Conservation (phyloP, 2,113 vertebrate genomes). For the Phyllostomus hastatus region DNA sequence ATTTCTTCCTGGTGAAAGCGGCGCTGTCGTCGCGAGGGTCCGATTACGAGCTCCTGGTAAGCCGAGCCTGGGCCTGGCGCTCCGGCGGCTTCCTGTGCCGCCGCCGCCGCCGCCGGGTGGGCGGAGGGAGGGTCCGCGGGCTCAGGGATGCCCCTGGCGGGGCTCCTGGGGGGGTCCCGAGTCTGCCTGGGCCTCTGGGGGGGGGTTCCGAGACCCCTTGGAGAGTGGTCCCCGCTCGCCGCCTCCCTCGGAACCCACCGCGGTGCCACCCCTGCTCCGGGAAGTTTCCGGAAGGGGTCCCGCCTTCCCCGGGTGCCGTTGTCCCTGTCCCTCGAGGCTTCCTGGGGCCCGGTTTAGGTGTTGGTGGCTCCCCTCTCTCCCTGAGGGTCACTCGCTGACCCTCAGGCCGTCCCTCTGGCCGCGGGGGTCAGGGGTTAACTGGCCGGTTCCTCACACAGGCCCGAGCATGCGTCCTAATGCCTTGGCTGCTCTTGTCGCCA, state of each 20-base stretch:
- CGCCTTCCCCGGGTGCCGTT: too few relatives aligned
- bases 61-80: constrained; percentile 78
- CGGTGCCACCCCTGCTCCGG: too few relatives aligned
- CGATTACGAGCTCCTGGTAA: constrained; percentile 86
- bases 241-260: too few relatives aligned
- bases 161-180: not conserved
- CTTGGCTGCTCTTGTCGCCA: not conserved
- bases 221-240: too few relatives aligned
- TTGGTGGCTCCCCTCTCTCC: too few relatives aligned
- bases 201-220: too few relatives aligned
- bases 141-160: not conserved
- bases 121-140: not conserved
- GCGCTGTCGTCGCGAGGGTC: constrained; percentile 80
- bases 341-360: too few relatives aligned
- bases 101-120: not conserved
- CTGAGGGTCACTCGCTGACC: too few relatives aligned
- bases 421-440: too few relatives aligned
- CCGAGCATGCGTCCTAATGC: not conserved
- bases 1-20: constrained; percentile 90
- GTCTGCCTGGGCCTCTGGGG: not conserved
- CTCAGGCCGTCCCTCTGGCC: too few relatives aligned
- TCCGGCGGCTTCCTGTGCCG: constrained; percentile 27
- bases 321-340: too few relatives aligned
- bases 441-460: fast-evolving
- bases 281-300: too few relatives aligned